phyloP scores from a whole-genome alignment of 2,113 vertebrate species.

The Coptodon bakossiorum region DNA sequence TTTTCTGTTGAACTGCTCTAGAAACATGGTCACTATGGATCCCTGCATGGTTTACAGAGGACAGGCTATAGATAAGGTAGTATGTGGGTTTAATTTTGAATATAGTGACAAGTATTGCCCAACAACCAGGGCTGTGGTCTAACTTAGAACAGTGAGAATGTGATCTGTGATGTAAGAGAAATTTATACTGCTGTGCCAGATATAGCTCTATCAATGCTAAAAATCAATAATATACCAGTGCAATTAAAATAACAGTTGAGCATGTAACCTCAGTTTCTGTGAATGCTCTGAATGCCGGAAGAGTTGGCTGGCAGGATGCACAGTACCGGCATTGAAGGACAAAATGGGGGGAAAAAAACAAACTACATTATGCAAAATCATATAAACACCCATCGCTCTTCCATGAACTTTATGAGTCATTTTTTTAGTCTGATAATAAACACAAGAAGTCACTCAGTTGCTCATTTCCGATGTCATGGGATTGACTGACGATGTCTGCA shows the following conservation, averaged over 20 bases:
- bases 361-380: not conserved
- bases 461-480: not conserved
- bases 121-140: not conserved
- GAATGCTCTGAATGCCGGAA: not conserved
- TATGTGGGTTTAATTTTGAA: not conserved
- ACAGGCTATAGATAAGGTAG: not conserved
- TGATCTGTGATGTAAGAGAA: conserved; percentile 3
- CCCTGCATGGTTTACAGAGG: not conserved
- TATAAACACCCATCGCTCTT: not conserved
- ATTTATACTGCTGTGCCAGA: not conserved
- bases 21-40: not conserved
- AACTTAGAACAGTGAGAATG: not conserved
- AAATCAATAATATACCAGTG: conserved; percentile 67
- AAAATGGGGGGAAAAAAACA: not conserved
- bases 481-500: not conserved
- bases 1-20: conserved; percentile 3
- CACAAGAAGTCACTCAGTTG: not conserved
- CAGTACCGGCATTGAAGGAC: not conserved
- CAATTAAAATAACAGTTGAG: conserved; percentile 46
- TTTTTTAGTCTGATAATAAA: not conserved
- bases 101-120: not conserved
- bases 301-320: not conserved
- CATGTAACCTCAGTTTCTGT: conserved; percentile 7
- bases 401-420: not conserved
- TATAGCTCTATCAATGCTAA: conserved; percentile 13